These are phyloP conservation scores for Laothoe populi DNA, from an alignment of 2,888 invertebrate species.

Conservation along the genomic window DNA sequence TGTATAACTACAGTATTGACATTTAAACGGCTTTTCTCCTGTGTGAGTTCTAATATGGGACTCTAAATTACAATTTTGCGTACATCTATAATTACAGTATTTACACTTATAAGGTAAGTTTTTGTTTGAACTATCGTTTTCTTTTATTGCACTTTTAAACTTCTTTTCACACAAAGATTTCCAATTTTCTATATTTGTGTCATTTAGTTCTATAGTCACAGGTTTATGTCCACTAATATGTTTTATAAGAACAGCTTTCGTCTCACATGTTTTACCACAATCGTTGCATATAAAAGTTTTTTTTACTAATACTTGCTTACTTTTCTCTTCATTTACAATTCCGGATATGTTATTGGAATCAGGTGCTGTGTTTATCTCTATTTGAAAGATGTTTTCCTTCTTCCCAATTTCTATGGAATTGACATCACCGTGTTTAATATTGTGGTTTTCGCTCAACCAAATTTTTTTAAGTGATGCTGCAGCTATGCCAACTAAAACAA, in stretches of 20 bases:
- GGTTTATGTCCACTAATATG: neutral
- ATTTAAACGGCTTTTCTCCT: constrained; percentile 22
- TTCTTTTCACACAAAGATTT: neutral
- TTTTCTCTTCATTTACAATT: neutral
- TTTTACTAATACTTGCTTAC: neutral
- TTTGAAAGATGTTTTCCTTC: neutral
- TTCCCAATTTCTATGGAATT: neutral
- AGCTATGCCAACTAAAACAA: neutral
- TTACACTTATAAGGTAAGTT: neutral
- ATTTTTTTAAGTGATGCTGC: neutral
- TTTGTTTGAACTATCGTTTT: neutral
- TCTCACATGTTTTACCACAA: neutral
- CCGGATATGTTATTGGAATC: neutral
- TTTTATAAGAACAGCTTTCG: neutral
- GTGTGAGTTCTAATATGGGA: constrained; percentile 8
- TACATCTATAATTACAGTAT: constrained; percentile 4
- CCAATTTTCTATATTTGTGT: neutral
- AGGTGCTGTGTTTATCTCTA: neutral
- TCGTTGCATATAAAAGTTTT: neutral
- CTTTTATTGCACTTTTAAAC: neutral
- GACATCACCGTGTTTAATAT: neutral
- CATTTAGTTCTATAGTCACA: neutral
- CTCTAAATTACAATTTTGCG: neutral
- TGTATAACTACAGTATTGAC: constrained; percentile 25
- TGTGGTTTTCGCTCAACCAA: neutral